These are phyloP conservation scores for Pipa parva DNA, from an alignment of 2,113 vertebrate genomes.

Conservation along the genomic window DNA sequence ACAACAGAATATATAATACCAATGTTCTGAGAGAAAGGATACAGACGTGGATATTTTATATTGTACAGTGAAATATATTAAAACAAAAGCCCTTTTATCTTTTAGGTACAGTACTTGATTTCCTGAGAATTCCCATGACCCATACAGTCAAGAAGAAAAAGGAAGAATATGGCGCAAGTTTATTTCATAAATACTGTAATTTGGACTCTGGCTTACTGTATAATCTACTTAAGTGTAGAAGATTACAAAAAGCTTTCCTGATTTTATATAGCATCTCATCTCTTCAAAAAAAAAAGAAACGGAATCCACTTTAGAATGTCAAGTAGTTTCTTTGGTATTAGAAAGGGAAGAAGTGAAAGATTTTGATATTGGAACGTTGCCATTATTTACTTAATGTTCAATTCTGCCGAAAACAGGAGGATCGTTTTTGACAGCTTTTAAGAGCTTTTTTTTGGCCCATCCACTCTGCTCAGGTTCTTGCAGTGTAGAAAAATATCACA, in stretches of 20 bases:
- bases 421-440: background rate
- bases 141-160: background rate
- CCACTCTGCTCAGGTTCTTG: too few relatives aligned
- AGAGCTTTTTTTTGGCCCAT: background rate
- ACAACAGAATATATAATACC: too few relatives aligned
- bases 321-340: conserved; percentile 23
- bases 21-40: too few relatives aligned
- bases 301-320: conserved; percentile 30
- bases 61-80: background rate
- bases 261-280: conserved; percentile 30
- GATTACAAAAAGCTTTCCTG: conserved; percentile 36
- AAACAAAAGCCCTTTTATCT: background rate
- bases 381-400: conserved; percentile 9
- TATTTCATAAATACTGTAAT: conserved; percentile 36
- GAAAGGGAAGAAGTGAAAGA: background rate
- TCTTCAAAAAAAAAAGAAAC: conserved; percentile 18
- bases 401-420: background rate
- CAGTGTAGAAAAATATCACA: too few relatives aligned
- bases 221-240: conserved; percentile 34
- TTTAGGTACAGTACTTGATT: background rate
- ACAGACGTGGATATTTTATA: too few relatives aligned
- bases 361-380: background rate
- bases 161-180: conserved; percentile 6
- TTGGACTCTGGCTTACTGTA: conserved; percentile 21
- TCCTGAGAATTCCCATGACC: background rate